Evolutionary conservation across 2,888 invertebrate genomes (phyloP).

Genomic region (Tipula vernalis): DNA sequence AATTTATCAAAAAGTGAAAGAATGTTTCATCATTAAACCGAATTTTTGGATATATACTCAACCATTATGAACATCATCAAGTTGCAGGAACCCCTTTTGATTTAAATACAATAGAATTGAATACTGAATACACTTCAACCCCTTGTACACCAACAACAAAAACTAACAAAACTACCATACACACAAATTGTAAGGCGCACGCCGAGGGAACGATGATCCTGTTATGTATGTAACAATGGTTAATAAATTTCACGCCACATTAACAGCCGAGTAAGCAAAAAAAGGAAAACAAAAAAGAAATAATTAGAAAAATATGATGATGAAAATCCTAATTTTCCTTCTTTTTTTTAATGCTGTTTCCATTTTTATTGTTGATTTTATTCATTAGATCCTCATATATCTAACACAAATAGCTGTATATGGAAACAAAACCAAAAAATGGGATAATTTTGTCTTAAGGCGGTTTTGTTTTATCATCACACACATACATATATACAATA

Average conservation of each 20-base stretch:
- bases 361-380: conserved; percentile 13
- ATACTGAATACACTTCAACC: not conserved
- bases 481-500: not conserved
- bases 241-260: conserved; percentile 26
- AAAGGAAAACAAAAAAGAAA: conserved; percentile 11
- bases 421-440: not conserved
- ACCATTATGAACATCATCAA: not conserved
- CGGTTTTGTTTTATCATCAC: conserved; percentile 16
- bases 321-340: conserved; percentile 10
- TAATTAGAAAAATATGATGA: conserved; percentile 4
- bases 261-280: conserved; percentile 20
- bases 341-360: conserved; percentile 8
- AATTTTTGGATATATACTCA: not conserved
- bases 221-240: not conserved
- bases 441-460: conserved; percentile 15
- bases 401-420: conserved; percentile 11
- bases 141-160: not conserved
- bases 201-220: not conserved
- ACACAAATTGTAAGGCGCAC: not conserved
- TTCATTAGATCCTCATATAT: conserved; percentile 12
- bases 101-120: not conserved
- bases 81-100: not conserved
- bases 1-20: not conserved
- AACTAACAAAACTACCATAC: not conserved
- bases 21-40: not conserved